Base-by-base conservation (phyloP, 2,113 vertebrate genomes). In the Corythoichthys haematopterus region DNA sequence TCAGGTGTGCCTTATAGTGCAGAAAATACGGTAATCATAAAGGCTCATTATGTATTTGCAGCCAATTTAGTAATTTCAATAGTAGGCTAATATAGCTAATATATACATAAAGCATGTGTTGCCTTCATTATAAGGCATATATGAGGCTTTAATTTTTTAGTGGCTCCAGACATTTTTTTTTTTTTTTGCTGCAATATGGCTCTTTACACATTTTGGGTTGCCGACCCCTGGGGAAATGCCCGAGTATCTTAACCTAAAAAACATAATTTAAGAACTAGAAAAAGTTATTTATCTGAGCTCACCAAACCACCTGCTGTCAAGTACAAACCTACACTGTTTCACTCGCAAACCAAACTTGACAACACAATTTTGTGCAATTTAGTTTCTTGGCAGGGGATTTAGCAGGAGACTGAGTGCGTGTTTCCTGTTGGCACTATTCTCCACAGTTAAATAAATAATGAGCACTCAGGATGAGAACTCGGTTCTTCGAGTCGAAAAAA, bases 301-400 rank as follows among this genome's bases (percentile, higher is more conserved):
- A 10, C 67, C 64, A 72, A 80, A 78, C 65, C 78, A 78, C 67
- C 76, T 69, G 77, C 79, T 79, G 76, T 77, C 69, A 70, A 73
- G 74, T 80, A 72, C 13, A 80, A 68, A 80, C 64, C 68, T 66
- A 47, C 53, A 9, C 68, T 59, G 66, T 77, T 79, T 71, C 66
- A 77, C 69, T 64, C 68, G 48, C 72, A 84, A 85, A 88, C 78
- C 51, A 78, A 72, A 77, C 72, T 66, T 85, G 88, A 90, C 82
- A 84, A 82, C 55, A 64, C 87, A 85, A 82, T 88, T 89, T 77
- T 80, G 83, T 83, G 83, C 81, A 83, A 81, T 89, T 90, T 90
- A 77, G 72, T 81, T 69, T 77, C 63, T 78, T 87, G 85, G 88
- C 80, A 77, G 64, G 36, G 43, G 63, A 75, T 57, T 6, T 61